Conservation (phyloP, 2,888 invertebrate species). For the Creontiades dilutus region DNA sequence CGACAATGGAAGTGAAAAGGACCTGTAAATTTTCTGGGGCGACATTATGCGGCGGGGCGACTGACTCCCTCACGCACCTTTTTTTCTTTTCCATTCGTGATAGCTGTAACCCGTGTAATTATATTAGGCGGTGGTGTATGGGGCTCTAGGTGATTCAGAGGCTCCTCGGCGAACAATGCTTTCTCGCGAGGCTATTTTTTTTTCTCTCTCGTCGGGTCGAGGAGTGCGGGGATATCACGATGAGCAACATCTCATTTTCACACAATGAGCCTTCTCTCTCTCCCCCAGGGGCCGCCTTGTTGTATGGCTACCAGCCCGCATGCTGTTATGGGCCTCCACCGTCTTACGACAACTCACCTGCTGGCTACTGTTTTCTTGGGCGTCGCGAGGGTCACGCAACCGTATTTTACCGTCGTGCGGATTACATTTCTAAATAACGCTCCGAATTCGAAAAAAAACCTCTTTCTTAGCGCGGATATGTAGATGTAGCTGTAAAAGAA, state of each 20-base stretch:
- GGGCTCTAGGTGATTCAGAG: not conserved
- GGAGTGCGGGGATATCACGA: slow-evolving; percentile 23
- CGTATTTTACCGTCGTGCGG: no score
- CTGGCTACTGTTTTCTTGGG: not conserved
- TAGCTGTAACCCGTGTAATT: slow-evolving; percentile 35
- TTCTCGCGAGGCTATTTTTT: not conserved
- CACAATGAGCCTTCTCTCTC: not conserved
- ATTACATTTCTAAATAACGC: no score
- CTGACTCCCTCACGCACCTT: slow-evolving; percentile 21
- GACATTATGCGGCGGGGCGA: slow-evolving; percentile 17
- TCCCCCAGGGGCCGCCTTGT: not conserved
- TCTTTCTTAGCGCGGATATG: no score
- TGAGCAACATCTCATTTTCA: slow-evolving; percentile 32
- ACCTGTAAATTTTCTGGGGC: not conserved
- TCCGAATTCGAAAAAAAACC: no score
- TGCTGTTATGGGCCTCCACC: not conserved
- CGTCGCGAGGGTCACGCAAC: not conserved
- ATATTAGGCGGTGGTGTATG: slow-evolving; percentile 22
- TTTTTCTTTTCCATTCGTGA: not conserved
- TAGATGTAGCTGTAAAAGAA: no score
- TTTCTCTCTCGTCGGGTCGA: not conserved
- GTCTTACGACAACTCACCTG: not conserved
- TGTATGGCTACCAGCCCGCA: not conserved
- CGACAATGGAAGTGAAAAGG: slow-evolving; percentile 24
- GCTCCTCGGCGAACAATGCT: not conserved